phyloP scores from a whole-genome alignment of 2,888 invertebrate species.

The Microdon myrmicae region DNA sequence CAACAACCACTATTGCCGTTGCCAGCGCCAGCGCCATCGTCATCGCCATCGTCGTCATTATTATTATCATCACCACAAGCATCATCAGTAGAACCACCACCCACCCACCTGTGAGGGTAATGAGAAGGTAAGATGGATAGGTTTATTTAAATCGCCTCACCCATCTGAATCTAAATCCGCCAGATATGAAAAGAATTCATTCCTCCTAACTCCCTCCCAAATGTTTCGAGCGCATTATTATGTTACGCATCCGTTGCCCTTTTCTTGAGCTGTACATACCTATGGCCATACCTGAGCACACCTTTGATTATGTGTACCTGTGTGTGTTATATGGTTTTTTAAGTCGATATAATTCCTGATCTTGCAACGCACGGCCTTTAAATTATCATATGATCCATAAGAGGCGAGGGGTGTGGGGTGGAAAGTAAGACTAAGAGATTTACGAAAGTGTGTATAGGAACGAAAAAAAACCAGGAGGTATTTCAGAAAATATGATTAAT shows the following conservation, averaged over 20 bases:
- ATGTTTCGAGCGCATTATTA: slow-evolving; percentile 10
- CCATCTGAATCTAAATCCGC: too few species aligned
- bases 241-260: slow-evolving; percentile 17
- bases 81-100: slow-evolving; percentile 9
- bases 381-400: slow-evolving; percentile 25
- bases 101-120: slow-evolving; percentile 17
- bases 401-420: too few species aligned
- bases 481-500: slow-evolving; percentile 41
- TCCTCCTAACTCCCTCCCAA: not conserved
- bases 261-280: too few species aligned
- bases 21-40: too few species aligned
- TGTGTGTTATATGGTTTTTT: too few species aligned
- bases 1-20: slow-evolving; percentile 1
- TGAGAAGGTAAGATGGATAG: slow-evolving; percentile 16
- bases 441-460: slow-evolving; percentile 19
- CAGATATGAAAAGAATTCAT: slow-evolving; percentile 6
- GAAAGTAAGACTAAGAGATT: slow-evolving; percentile 14
- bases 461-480: too few species aligned
- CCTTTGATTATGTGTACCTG: not conserved
- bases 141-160: slow-evolving; percentile 29
- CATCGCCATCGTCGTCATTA: too few species aligned
- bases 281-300: too few species aligned
- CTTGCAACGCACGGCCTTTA: slow-evolving; percentile 39
- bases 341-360: slow-evolving; percentile 12
- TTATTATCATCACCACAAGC: slow-evolving; percentile 9